Evolutionary conservation across 1,140 invertebrate species (phyloP).

Genomic region (Drosophila ercepeae): DNA sequence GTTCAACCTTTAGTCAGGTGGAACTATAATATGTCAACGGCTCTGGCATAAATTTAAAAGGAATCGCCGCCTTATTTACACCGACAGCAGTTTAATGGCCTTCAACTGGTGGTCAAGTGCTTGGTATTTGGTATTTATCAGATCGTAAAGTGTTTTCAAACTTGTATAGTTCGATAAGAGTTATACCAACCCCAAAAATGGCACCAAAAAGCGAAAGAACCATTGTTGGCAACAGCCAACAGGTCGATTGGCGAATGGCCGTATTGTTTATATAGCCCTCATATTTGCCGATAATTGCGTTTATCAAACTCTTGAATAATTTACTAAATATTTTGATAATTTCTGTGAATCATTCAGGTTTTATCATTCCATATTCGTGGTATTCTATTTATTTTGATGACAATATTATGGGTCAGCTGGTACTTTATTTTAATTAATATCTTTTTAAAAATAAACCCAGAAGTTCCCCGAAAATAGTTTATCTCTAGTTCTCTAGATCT

Average conservation of each 20-base stretch:
- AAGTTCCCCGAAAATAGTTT: conserved; percentile 19
- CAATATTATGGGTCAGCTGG: background rate
- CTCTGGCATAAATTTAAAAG: conserved; percentile 49
- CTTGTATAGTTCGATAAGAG: conserved; percentile 35
- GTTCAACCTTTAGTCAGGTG: conserved; percentile 30
- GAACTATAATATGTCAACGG: conserved; percentile 9
- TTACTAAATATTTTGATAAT: conserved; percentile 29
- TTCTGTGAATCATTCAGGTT: conserved; percentile 20
- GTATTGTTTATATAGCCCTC: conserved; percentile 36
- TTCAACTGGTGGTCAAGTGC: conserved; percentile 40
- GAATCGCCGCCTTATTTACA: conserved; percentile 28
- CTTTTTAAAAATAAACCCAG: conserved; percentile 1
- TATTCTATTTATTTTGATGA: conserved; percentile 6
- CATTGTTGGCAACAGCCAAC: conserved; percentile 36
- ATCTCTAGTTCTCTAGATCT: conserved; percentile 5
- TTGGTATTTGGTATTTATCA: conserved; percentile 34
- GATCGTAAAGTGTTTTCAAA: conserved; percentile 39
- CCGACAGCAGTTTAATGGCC: conserved; percentile 20
- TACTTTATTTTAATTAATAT: conserved; percentile 18
- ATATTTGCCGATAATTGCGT: conserved; percentile 31
- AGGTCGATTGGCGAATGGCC: conserved; percentile 21
- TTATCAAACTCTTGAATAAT: conserved; percentile 27
- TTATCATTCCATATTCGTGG: conserved; percentile 17
- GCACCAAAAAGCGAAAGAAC: conserved; percentile 17
- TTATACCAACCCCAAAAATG: conserved; percentile 28